Evolutionary conservation across 1,140 invertebrate species (phyloP).

Genomic region (Tigriopus japonicus): DNA sequence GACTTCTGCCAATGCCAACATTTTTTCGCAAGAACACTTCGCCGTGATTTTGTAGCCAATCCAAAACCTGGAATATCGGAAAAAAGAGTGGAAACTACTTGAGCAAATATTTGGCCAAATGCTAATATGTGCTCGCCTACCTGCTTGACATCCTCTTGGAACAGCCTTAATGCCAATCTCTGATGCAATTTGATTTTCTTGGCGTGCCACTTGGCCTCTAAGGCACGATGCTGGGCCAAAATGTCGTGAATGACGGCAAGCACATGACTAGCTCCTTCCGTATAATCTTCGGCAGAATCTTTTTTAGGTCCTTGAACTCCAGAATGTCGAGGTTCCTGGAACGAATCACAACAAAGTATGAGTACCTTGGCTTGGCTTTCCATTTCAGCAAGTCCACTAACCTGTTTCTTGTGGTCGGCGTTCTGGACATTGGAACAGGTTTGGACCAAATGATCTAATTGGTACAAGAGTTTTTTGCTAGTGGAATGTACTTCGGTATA

Average conservation of each 20-base stretch:
- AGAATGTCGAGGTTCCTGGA: too few species aligned
- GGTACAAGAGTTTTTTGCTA: slow-evolving; percentile 86
- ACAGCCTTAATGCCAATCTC: slow-evolving; percentile 69
- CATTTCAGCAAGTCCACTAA: slow-evolving; percentile 26
- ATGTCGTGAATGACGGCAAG: slow-evolving; percentile 81
- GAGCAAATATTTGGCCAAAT: slow-evolving; percentile 5
- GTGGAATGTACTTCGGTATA: slow-evolving; percentile 94
- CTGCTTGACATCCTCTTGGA: slow-evolving; percentile 40
- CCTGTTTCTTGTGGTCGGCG: slow-evolving; percentile 47
- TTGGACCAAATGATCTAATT: slow-evolving; percentile 84
- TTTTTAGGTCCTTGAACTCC: not conserved
- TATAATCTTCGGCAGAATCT: slow-evolving; percentile 87
- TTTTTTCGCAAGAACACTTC: slow-evolving; percentile 95
- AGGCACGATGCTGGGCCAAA: slow-evolving; percentile 67
- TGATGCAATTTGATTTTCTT: slow-evolving; percentile 86
- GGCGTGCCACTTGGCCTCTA: slow-evolving; percentile 83
- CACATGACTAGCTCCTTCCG: slow-evolving; percentile 73
- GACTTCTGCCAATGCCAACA: slow-evolving; percentile 78
- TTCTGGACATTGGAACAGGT: slow-evolving; percentile 67
- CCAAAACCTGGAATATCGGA: slow-evolving; percentile 40
- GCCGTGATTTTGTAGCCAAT: slow-evolving; percentile 96
- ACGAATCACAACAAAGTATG: too few species aligned
- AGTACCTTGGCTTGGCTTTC: too few species aligned
- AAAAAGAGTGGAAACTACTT: slow-evolving; percentile 4
- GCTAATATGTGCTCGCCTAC: slow-evolving; percentile 2